A percentile compares a stretch with the other conserved stretches of the same genome.
phyloP scores from a whole-genome alignment of 1,140 invertebrate species.

The Conus ventricosus region DNA sequence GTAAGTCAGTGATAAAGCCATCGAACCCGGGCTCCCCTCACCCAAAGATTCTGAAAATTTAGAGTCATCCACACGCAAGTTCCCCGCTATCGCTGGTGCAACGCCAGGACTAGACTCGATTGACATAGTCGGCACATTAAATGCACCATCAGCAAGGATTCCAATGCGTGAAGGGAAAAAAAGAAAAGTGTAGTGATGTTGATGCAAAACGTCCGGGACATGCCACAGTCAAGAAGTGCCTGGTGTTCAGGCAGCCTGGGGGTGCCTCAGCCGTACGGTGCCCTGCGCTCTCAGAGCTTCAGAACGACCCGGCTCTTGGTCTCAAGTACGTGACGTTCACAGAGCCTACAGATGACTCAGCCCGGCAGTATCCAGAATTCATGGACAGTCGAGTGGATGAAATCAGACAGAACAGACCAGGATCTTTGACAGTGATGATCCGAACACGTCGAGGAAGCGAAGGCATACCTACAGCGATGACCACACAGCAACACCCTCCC shows the following conservation, averaged over 20 bases:
- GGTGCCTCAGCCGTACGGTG: background rate
- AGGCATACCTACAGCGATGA: background rate
- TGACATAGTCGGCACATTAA: too few species aligned
- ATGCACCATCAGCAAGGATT: too few species aligned
- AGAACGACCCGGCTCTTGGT: background rate
- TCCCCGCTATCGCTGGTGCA: background rate
- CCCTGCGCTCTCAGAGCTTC: too few species aligned
- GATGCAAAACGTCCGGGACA: too few species aligned
- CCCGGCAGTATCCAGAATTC: background rate
- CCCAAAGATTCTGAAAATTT: background rate
- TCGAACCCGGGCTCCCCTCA: background rate
- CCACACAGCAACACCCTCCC: background rate
- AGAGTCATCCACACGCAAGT: background rate
- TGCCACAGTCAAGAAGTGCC: too few species aligned
- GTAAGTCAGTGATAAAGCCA: background rate
- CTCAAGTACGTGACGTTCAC: background rate
- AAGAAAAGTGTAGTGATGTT: too few species aligned
- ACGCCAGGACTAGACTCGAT: too few species aligned
- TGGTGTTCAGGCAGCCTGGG: too few species aligned
- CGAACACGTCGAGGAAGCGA: background rate
- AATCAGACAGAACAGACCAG: background rate
- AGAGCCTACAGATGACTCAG: background rate
- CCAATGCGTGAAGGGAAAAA: too few species aligned
- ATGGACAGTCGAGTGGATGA: constrained; percentile 1
- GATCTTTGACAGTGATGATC: background rate